Evolutionary conservation across 2,113 vertebrate species (phyloP).

Genomic region (Plecotus auritus): DNA sequence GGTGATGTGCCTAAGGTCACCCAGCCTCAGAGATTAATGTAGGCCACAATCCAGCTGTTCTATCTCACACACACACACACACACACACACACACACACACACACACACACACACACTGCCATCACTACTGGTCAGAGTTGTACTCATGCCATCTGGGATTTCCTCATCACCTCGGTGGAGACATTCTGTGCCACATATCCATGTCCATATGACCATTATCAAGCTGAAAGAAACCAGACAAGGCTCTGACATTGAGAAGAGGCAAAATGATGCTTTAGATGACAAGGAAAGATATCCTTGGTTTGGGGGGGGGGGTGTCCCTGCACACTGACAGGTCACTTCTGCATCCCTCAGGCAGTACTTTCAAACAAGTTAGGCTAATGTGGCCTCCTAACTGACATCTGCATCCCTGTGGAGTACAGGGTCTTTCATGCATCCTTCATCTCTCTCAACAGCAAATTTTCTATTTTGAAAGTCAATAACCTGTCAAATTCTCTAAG

Average conservation of each 20-base stretch:
- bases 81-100: too few relatives aligned
- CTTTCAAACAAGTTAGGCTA: not conserved
- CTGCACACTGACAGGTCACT: not conserved
- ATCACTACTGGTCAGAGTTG: not conserved
- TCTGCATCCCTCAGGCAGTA: not conserved
- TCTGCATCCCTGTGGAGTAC: not conserved
- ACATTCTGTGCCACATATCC: not conserved
- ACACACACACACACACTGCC: not conserved
- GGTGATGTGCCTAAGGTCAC: not conserved
- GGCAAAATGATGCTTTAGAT: not conserved
- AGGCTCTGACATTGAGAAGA: conserved; percentile 12
- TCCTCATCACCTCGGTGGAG: not conserved
- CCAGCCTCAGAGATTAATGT: not conserved
- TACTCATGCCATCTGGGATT: conserved; percentile 9
- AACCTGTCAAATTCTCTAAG: conserved; percentile 22
- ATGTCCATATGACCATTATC: not conserved
- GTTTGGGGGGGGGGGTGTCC: not conserved
- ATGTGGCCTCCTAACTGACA: not conserved
- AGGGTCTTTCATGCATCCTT: conserved; percentile 8
- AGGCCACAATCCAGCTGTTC: not conserved
- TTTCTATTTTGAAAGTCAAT: conserved; percentile 51
- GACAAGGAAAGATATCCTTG: not conserved
- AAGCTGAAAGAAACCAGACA: not conserved
- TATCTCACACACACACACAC: too few relatives aligned
- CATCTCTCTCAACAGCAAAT: conserved; percentile 29